Evolutionary conservation across 2,797 vertebrate species (phyloP).

Genomic region (Decapterus maruadsi): DNA sequence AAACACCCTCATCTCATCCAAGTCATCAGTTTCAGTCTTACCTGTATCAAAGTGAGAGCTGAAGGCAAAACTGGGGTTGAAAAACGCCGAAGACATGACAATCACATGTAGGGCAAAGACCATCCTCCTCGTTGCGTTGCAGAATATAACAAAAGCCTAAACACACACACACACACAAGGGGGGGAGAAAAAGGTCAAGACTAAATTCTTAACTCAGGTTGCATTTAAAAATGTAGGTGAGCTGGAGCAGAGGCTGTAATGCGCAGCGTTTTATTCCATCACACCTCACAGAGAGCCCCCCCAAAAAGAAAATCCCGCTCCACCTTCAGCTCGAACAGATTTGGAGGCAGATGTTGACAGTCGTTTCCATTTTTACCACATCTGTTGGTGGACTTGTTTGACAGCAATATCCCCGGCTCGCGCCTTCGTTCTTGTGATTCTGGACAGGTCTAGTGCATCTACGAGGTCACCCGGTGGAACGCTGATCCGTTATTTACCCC

Average conservation of each 20-base stretch:
- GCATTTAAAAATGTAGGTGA: conserved; percentile 54
- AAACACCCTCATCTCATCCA: conserved; percentile 1
- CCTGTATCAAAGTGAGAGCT: conserved; percentile 96
- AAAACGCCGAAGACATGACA: conserved; percentile 94
- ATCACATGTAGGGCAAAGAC: conserved; percentile 83
- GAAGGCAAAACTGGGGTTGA: conserved; percentile 96
- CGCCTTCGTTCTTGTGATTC: conserved; percentile 25
- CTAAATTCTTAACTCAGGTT: conserved; percentile 62
- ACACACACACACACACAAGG: conserved; percentile 5
- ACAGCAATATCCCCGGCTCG: conserved; percentile 37
- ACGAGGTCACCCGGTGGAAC: conserved; percentile 46
- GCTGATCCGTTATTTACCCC: conserved; percentile 50
- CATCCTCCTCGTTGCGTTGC: conserved; percentile 82
- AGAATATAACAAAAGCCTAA: conserved; percentile 62
- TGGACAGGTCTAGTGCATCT: conserved; percentile 30
- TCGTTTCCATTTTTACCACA: conserved; percentile 67
- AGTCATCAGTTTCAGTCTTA: conserved; percentile 78
- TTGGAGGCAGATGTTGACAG: conserved; percentile 72
- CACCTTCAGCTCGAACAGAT: conserved; percentile 69
- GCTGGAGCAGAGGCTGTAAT: conserved; percentile 44
- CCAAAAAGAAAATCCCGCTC: conserved; percentile 53
- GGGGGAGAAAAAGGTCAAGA: conserved; percentile 43
- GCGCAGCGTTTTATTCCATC: conserved; percentile 78
- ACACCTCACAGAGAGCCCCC: conserved; percentile 60
- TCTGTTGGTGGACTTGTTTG: conserved; percentile 49